These are phyloP conservation scores for Dromas ardeola DNA, from an alignment of 2,113 vertebrate species.

Conservation along the genomic window DNA sequence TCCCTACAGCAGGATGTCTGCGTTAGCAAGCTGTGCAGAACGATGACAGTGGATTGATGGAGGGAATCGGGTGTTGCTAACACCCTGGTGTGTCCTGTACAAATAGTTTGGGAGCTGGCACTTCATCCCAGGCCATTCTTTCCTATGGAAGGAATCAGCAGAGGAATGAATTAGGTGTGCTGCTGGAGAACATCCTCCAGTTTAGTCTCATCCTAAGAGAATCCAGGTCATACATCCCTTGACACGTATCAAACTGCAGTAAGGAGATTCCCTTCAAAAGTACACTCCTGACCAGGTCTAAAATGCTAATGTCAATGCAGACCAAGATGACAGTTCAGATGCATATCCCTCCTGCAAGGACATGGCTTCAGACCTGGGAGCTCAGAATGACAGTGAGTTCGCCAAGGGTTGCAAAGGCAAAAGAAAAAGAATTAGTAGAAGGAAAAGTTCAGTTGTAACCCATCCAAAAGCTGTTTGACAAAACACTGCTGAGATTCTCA, in stretches of 20 bases:
- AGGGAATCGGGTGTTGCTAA: neutral
- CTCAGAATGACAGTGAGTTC: neutral
- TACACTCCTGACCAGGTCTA: neutral
- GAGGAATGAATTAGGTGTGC: neutral
- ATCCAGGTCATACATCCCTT: neutral
- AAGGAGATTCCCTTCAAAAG: neutral
- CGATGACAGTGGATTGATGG: accelerated
- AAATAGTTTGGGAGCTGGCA: neutral
- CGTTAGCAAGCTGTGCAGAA: neutral
- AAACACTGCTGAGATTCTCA: neutral
- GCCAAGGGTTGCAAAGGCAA: neutral
- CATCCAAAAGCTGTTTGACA: neutral
- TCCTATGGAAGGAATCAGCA: neutral
- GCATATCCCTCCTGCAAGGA: neutral
- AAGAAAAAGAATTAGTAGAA: neutral
- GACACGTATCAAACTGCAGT: neutral
- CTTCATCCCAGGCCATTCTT: neutral
- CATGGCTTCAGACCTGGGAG: neutral
- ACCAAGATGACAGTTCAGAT: neutral
- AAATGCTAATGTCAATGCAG: neutral
- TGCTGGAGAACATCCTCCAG: neutral
- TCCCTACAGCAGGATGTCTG: neutral
- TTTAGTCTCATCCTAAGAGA: neutral
- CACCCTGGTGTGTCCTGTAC: neutral
- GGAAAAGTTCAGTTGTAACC: neutral